These are phyloP conservation scores for Papilio polyxenes DNA, from an alignment of 1,140 invertebrate genomes.

Conservation along the genomic window DNA sequence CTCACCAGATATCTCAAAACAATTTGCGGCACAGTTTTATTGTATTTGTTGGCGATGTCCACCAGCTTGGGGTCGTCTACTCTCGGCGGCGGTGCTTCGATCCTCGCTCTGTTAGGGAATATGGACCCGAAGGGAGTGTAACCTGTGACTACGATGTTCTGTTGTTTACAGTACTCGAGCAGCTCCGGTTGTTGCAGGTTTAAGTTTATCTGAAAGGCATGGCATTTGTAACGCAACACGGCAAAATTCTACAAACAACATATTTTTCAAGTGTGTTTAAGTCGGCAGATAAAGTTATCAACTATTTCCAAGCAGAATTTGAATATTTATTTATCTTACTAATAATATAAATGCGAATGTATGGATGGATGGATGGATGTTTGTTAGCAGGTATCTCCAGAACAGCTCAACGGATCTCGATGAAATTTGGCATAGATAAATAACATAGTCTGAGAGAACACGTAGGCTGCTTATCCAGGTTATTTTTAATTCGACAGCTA, in stretches of 20 bases:
- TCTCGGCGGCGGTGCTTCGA: constrained; percentile 81
- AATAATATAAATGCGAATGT: too few relatives aligned
- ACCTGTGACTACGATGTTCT: constrained; percentile 86
- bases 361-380: too few relatives aligned
- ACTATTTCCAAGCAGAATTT: too few relatives aligned
- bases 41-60: constrained; percentile 84
- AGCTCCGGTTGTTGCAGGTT: constrained; percentile 89
- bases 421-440: too few relatives aligned
- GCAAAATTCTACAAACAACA: background rate
- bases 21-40: constrained; percentile 88
- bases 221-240: background rate
- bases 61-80: constrained; percentile 84
- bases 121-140: constrained; percentile 89
- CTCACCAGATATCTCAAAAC: constrained; percentile 83
- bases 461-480: too few relatives aligned
- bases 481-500: too few relatives aligned
- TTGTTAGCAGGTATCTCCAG: too few relatives aligned
- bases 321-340: too few relatives aligned
- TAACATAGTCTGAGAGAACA: too few relatives aligned
- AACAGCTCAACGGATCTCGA: too few relatives aligned
- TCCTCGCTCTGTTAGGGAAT: constrained; percentile 82
- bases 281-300: too few relatives aligned
- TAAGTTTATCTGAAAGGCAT: constrained; percentile 77
- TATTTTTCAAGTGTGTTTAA: too few relatives aligned
- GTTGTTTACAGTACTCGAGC: constrained; percentile 84